Conservation (phyloP, 2,797 vertebrate species). For the Pygocentrus nattereri region DNA sequence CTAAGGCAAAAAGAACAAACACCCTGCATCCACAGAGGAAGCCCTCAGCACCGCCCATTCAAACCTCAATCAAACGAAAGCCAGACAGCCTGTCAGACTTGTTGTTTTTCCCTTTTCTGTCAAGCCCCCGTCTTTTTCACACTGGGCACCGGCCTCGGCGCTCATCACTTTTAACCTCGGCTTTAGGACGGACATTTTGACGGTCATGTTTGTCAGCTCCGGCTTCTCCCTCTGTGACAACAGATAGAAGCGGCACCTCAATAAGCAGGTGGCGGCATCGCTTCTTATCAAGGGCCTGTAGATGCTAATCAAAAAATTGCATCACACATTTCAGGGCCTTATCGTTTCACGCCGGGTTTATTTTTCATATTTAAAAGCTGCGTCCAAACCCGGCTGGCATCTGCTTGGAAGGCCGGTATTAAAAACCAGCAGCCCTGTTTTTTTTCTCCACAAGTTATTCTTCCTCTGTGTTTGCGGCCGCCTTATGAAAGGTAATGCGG, state of each 20-base stretch:
- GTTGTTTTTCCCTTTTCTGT: background rate
- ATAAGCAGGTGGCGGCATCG: background rate
- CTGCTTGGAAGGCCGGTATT: background rate
- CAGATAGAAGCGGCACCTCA: background rate
- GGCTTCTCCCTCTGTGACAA: background rate
- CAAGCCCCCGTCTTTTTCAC: background rate
- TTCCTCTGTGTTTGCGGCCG: background rate
- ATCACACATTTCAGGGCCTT: background rate
- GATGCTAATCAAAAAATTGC: slow-evolving; percentile 29
- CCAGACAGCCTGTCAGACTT: no score
- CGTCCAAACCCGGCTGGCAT: background rate
- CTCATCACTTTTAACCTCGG: background rate
- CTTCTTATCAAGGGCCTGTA: background rate
- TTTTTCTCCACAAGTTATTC: background rate
- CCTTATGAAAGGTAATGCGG: background rate
- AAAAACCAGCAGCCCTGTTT: background rate
- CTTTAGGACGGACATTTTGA: background rate
- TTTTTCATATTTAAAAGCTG: slow-evolving; percentile 12
- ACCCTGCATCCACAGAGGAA: no score
- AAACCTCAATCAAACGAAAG: no score
- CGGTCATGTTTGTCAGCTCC: background rate
- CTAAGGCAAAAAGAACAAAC: no score
- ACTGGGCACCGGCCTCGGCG: background rate
- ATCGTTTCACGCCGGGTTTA: background rate
- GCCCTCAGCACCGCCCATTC: no score